Base-by-base conservation (phyloP, 2,888 invertebrate species). In the Ferrisia virgata region DNA sequence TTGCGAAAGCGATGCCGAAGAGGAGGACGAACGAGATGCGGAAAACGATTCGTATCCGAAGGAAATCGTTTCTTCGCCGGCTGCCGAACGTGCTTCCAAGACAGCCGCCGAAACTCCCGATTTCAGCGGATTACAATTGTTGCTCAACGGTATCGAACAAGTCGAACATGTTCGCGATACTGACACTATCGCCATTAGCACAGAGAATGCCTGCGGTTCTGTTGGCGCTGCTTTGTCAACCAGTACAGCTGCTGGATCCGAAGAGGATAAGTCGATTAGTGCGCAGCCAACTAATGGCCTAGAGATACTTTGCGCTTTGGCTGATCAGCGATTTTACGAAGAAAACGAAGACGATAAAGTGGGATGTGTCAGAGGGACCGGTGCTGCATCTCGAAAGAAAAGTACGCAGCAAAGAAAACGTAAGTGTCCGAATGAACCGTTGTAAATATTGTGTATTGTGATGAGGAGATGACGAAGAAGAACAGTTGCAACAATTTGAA, bases 81-180 rank as follows among this genome's bases (percentile, higher is more conserved):
- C 11, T 25, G 18, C 9, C 13, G 64, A 64, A 8, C 25, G 36
- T 36, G n/a, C 11, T 13, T 15, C 25, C 1, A 82, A 64, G 13
- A 22, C 28, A 13, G 15, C 3, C 15, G 39, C 36, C 69, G 79
- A 47, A 47, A 72, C n/a, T 43, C 85, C 85, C 0, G 95, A 95
- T 88, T 89, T 95, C 8, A 95, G 94, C 86, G 96, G 96, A 0
- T 89, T 96, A 40, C 95, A 96, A 88, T 89, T 96, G 58, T 88
- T 96, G 31, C 95, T 95, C 0, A 95, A 95, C 87, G 95, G 95
- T 88, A 95, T 96, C 85, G 94, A 94, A 84, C 94, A 94, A 87
- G 93, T 93, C 86, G 93, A 93, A 87, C 80, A 78, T 72, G 43
- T 36, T n/a, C 22, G 31, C 80, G 18, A 11, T 13, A 36, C 76